A percentile compares a stretch with the other conserved stretches of the same genome.
These are phyloP conservation scores for Burhinus bistriatus DNA, from an alignment of 2,113 vertebrate species.

Conservation along the genomic window DNA sequence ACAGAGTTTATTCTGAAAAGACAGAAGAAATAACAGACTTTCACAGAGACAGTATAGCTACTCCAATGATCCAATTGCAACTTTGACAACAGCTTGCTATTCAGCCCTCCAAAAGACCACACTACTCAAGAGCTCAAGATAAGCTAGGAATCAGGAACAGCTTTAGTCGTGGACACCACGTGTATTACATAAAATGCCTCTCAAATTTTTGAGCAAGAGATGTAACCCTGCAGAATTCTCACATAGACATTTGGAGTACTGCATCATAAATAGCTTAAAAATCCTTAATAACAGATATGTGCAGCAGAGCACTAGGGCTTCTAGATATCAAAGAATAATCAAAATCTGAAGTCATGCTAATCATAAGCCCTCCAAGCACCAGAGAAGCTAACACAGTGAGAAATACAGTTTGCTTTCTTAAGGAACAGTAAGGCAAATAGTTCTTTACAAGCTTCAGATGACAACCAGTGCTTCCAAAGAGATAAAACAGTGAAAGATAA, in stretches of 20 bases:
- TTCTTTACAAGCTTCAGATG: neutral
- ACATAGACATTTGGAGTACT: neutral
- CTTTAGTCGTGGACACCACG: neutral
- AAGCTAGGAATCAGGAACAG: neutral
- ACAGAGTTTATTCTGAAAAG: neutral
- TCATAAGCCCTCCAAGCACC: neutral
- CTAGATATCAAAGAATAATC: neutral
- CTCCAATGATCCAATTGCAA: neutral
- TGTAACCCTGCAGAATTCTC: neutral
- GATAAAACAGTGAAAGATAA: neutral
- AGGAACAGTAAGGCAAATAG: neutral
- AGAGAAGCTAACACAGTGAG: neutral
- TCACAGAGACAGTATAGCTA: neutral
- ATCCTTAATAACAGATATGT: neutral
- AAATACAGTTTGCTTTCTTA: neutral
- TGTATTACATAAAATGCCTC: neutral
- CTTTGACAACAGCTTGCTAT: neutral
- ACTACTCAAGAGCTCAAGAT: neutral
- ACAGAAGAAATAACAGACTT: neutral
- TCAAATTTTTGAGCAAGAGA: neutral
- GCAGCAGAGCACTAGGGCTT: neutral
- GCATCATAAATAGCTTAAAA: neutral
- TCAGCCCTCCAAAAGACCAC: neutral
- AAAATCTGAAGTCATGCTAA: neutral
- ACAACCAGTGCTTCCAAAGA: neutral